These are phyloP conservation scores for Gymnoscelis rufifasciata DNA, from an alignment of 2,888 invertebrate species.

Conservation along the genomic window DNA sequence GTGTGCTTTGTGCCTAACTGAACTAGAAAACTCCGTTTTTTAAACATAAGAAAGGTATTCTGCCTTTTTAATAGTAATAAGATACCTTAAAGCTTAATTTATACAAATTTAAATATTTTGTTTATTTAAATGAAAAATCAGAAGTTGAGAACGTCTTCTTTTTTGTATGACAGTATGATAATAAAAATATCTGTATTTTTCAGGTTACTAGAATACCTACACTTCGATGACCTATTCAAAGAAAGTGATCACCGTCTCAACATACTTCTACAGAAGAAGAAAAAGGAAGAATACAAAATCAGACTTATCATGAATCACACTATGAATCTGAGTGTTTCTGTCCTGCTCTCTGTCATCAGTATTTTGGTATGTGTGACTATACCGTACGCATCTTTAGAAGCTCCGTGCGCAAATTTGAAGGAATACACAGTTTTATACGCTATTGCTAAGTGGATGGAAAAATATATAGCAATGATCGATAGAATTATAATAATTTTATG, in stretches of 20 bases:
- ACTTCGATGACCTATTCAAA: conserved; percentile 30
- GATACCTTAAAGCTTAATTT: too few species aligned
- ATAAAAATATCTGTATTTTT: conserved; percentile 10
- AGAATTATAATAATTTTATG: conserved; percentile 36
- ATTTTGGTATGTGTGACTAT: conserved; percentile 43
- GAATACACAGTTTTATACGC: conserved; percentile 28
- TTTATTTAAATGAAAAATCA: too few species aligned
- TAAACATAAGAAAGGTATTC: too few species aligned
- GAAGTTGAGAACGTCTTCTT: too few species aligned
- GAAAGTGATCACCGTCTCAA: conserved; percentile 29
- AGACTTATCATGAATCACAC: conserved; percentile 32
- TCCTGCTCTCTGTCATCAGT: conserved; percentile 41
- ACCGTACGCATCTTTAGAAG: conserved; percentile 39
- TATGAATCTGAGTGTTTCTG: conserved; percentile 41
- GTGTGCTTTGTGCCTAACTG: too few species aligned
- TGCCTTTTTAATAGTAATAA: too few species aligned
- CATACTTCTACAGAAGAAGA: conserved; percentile 33
- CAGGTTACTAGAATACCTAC: conserved; percentile 40
- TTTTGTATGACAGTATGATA: too few species aligned
- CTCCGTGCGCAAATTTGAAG: conserved; percentile 41
- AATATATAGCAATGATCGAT: conserved; percentile 38
- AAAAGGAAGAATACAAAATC: conserved; percentile 31
- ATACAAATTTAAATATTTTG: too few species aligned
- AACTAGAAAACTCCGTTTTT: too few species aligned
- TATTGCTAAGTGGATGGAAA: conserved; percentile 32